A percentile compares a stretch with the other conserved stretches of the same genome.
phyloP scores from a whole-genome alignment of 2,113 vertebrate genomes.

The Epinephelus fuscoguttatus region DNA sequence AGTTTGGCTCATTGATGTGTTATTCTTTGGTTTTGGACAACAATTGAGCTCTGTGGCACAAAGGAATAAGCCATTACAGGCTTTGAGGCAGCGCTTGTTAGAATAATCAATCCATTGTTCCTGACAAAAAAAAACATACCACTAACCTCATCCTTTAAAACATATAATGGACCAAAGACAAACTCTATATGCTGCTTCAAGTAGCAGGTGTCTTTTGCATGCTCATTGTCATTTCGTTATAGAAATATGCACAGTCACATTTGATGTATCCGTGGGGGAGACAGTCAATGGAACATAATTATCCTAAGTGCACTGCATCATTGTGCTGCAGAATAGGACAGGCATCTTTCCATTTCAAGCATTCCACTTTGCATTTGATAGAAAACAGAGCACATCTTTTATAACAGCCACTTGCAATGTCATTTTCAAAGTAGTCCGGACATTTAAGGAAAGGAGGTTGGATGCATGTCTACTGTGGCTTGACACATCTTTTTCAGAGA shows the following conservation, averaged over 20 bases:
- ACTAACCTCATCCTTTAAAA: background rate
- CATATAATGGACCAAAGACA: background rate
- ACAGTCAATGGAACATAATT: conserved; percentile 55
- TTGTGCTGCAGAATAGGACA: conserved; percentile 52
- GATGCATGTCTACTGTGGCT: background rate
- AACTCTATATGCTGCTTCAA: background rate
- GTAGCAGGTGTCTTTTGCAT: background rate
- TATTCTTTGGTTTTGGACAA: background rate
- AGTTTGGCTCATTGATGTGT: background rate
- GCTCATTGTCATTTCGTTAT: background rate
- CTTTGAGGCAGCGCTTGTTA: background rate
- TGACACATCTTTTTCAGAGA: conserved; percentile 12
- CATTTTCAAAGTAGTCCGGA: conserved; percentile 24
- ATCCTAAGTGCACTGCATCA: conserved; percentile 64
- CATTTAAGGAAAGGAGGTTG: background rate
- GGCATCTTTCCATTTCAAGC: conserved; percentile 50
- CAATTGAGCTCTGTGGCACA: background rate
- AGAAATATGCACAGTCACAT: conserved; percentile 50
- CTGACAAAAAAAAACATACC: background rate
- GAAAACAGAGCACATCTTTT: conserved; percentile 42
- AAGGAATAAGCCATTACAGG: background rate
- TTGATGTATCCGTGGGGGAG: conserved; percentile 48
- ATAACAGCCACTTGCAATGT: conserved; percentile 1
- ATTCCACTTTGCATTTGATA: conserved; percentile 40
- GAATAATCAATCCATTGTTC: background rate